Evolutionary conservation across 2,888 invertebrate genomes (phyloP).

Genomic region (Portevinia maculata): DNA sequence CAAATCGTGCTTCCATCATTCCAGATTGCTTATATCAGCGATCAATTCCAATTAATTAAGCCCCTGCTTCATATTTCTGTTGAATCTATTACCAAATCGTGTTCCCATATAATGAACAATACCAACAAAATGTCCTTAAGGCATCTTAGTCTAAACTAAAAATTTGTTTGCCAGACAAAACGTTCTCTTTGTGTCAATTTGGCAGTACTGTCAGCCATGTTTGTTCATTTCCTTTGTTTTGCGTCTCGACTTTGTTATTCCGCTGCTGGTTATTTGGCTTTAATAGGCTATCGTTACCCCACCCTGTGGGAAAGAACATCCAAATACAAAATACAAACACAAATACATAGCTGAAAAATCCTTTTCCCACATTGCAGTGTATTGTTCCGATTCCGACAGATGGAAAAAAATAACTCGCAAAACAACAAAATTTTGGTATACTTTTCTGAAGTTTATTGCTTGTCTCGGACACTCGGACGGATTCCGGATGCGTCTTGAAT

Average conservation of each 20-base stretch:
- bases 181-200: too few species aligned
- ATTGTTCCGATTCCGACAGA: background rate
- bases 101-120: too few species aligned
- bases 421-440: constrained; percentile 26
- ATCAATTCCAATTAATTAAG: too few species aligned
- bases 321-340: constrained; percentile 11
- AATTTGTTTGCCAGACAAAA: too few species aligned
- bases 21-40: too few species aligned
- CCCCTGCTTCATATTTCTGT: too few species aligned
- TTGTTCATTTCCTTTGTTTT: constrained; percentile 35
- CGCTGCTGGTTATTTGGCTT: constrained; percentile 26
- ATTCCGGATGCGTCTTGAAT: constrained; percentile 41
- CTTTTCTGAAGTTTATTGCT: constrained; percentile 25
- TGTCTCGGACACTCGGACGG: constrained; percentile 21
- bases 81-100: too few species aligned
- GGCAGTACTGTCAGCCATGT: constrained; percentile 16
- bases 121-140: too few species aligned
- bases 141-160: too few species aligned
- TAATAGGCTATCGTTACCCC: constrained; percentile 26
- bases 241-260: constrained; percentile 29
- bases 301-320: background rate
- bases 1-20: too few species aligned
- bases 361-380: background rate
- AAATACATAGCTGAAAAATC: too few species aligned
- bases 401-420: background rate